Evolutionary conservation across 1,140 invertebrate genomes (phyloP).

Genomic region (Drosophila takahashii): DNA sequence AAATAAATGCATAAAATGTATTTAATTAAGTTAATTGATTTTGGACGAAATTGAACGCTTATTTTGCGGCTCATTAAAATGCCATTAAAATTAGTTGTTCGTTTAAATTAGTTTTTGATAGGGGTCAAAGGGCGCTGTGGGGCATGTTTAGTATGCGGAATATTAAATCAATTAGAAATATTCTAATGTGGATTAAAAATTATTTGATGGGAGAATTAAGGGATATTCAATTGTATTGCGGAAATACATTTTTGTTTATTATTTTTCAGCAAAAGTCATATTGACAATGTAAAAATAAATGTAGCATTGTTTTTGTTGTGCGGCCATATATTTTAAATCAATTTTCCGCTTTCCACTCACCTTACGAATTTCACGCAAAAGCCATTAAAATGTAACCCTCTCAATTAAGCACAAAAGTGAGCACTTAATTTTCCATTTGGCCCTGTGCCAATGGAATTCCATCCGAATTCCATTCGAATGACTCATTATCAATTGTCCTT

Average conservation of each 20-base stretch:
- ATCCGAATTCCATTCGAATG: conserved; percentile 44
- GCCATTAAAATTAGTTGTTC: conserved; percentile 69
- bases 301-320: not conserved
- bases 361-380: conserved; percentile 15
- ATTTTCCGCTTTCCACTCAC: conserved; percentile 22
- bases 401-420: conserved; percentile 28
- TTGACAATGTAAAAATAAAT: not conserved
- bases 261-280: too few species aligned
- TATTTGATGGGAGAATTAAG: not conserved
- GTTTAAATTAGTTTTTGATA: conserved; percentile 25
- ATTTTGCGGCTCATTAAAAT: conserved; percentile 76
- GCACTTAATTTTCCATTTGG: conserved; percentile 41
- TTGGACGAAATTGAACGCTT: conserved; percentile 61
- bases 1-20: conserved; percentile 46
- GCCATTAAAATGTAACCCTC: conserved; percentile 25
- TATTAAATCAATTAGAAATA: conserved; percentile 24
- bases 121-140: conserved; percentile 8
- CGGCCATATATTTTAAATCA: conserved; percentile 1
- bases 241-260: not conserved
- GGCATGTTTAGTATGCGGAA: conserved; percentile 8
- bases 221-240: too few species aligned
- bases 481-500: conserved; percentile 40
- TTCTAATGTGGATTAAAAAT: not conserved
- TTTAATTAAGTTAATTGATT: conserved; percentile 69
- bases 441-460: conserved; percentile 24